Conservation (phyloP, 2,797 vertebrate species). For the Rhinophrynus dorsalis region DNA sequence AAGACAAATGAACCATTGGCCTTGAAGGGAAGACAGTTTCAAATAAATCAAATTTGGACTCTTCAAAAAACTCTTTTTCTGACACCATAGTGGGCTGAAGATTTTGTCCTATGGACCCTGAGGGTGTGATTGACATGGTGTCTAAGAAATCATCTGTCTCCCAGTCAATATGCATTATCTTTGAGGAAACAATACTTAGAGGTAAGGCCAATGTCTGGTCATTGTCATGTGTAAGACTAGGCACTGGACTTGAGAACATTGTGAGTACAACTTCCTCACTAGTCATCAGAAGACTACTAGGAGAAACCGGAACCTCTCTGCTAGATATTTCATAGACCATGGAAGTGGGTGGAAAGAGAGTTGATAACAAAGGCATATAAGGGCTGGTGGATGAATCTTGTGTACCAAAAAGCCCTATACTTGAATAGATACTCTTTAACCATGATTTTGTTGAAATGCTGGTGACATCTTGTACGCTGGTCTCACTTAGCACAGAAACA, state of each 20-base stretch:
- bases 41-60: constrained; percentile 70
- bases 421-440: not conserved
- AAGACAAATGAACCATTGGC: constrained; percentile 74
- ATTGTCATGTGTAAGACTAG: constrained; percentile 65
- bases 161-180: constrained; percentile 72
- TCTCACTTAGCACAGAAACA: not conserved
- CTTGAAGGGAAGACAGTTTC: constrained; percentile 79
- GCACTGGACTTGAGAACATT: constrained; percentile 58
- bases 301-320: constrained; percentile 36
- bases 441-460: constrained; percentile 34
- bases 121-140: constrained; percentile 73
- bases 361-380: constrained; percentile 9
- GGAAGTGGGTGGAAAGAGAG: constrained; percentile 38
- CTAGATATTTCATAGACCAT: constrained; percentile 10
- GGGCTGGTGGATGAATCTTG: constrained; percentile 5
- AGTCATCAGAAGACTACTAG: constrained; percentile 21
- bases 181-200: constrained; percentile 64
- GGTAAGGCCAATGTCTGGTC: constrained; percentile 64
- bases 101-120: constrained; percentile 69
- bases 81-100: constrained; percentile 65
- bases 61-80: constrained; percentile 75
- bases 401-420: not conserved
- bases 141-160: constrained; percentile 85
- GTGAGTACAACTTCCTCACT: constrained; percentile 30
- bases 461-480: not conserved